Evolutionary conservation across 2,888 invertebrate genomes (phyloP).

Genomic region (Caenorhabditis sp.): DNA sequence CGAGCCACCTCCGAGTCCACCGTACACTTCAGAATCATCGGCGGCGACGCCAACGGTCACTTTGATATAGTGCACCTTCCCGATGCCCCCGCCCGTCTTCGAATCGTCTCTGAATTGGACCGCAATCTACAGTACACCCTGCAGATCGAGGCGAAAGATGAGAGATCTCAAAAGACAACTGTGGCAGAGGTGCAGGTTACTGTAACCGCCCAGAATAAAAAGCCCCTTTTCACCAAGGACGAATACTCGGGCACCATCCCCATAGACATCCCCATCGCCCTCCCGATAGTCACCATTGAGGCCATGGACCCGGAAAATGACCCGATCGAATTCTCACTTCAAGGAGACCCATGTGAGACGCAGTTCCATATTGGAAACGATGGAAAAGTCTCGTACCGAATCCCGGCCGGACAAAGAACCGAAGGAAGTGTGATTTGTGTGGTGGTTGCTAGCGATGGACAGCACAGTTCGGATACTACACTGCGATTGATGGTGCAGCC

Average conservation of each 20-base stretch:
- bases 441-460: slow-evolving; percentile 63
- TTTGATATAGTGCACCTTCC: slow-evolving; percentile 60
- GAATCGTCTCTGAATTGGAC: slow-evolving; percentile 50
- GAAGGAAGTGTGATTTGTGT: slow-evolving; percentile 53
- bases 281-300: slow-evolving; percentile 63
- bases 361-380: slow-evolving; percentile 57
- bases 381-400: slow-evolving; percentile 59
- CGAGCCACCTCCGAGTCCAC: slow-evolving; percentile 26
- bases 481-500: slow-evolving; percentile 42
- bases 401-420: slow-evolving; percentile 40
- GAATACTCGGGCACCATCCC: slow-evolving; percentile 50
- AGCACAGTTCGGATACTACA: slow-evolving; percentile 35
- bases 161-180: slow-evolving; percentile 28
- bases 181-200: slow-evolving; percentile 52
- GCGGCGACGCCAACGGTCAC: slow-evolving; percentile 62
- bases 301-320: slow-evolving; percentile 67
- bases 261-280: slow-evolving; percentile 57
- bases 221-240: slow-evolving; percentile 39
- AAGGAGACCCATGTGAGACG: slow-evolving; percentile 58
- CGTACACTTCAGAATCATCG: slow-evolving; percentile 58
- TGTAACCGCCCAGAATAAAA: slow-evolving; percentile 32
- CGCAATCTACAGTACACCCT: slow-evolving; percentile 24
- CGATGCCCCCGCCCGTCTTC: slow-evolving; percentile 34
- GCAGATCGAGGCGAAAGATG: slow-evolving; percentile 65
- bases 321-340: slow-evolving; percentile 44